A percentile compares a stretch with the other conserved stretches of the same genome.
These are phyloP conservation scores for Bombyx mandarina DNA, from an alignment of 1,140 invertebrate genomes.

Conservation along the genomic window DNA sequence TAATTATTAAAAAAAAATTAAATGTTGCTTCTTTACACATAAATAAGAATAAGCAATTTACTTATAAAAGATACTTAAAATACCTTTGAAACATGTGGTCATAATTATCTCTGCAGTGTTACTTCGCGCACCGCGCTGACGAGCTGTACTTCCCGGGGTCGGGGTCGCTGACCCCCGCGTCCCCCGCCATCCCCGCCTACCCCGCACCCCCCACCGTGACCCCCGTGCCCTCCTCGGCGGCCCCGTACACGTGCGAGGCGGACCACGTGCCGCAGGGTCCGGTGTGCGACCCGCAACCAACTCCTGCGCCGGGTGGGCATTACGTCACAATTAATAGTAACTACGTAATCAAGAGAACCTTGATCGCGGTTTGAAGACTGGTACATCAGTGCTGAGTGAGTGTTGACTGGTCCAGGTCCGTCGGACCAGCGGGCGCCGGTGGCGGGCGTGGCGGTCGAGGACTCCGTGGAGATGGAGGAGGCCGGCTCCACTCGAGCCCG, in stretches of 20 bases:
- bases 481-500: slow-evolving; percentile 1
- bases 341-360: too few species aligned
- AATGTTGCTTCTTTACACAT: too few species aligned
- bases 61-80: too few species aligned
- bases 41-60: too few species aligned
- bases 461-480: slow-evolving; percentile 23
- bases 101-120: slow-evolving; percentile 72
- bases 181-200: slow-evolving; percentile 16
- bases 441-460: slow-evolving; percentile 7
- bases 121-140: slow-evolving; percentile 83
- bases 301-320: slow-evolving; percentile 50
- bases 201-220: slow-evolving; percentile 10
- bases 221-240: slow-evolving; percentile 11
- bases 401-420: background rate
- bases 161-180: slow-evolving; percentile 62
- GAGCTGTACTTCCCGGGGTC: slow-evolving; percentile 79
- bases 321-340: too few species aligned
- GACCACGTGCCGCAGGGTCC: slow-evolving; percentile 35
- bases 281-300: slow-evolving; percentile 12
- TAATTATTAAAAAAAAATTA: too few species aligned
- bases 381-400: too few species aligned
- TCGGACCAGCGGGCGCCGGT: slow-evolving; percentile 41
- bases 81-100: too few species aligned
- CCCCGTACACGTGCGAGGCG: slow-evolving; percentile 13
- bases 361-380: background rate